phyloP scores from a whole-genome alignment of 2,797 vertebrate species.

The Falco concolor region DNA sequence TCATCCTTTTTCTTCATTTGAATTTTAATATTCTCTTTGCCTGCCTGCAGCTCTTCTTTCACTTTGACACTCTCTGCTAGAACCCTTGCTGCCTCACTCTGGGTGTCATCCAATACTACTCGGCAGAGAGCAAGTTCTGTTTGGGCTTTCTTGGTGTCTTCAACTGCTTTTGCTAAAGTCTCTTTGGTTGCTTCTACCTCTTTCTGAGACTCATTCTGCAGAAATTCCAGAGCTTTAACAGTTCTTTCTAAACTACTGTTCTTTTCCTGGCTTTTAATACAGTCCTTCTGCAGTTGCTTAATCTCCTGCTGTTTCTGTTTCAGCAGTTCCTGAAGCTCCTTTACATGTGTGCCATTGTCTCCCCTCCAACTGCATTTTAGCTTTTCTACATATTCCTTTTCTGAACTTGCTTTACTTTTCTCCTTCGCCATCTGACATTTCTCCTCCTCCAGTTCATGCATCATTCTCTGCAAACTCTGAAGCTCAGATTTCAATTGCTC shows the following conservation, averaged over 20 bases:
- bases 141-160: conserved; percentile 74
- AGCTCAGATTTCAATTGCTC: conserved; percentile 75
- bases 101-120: conserved; percentile 79
- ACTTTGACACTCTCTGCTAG: conserved; percentile 76
- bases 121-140: conserved; percentile 78
- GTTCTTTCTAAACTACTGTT: conserved; percentile 86
- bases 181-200: conserved; percentile 76
- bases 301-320: conserved; percentile 95
- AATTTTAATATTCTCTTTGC: conserved; percentile 67
- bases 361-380: conserved; percentile 82
- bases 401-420: conserved; percentile 77
- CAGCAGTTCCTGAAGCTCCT: conserved; percentile 93
- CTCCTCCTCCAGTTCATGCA: conserved; percentile 86
- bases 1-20: conserved; percentile 79
- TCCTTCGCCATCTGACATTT: conserved; percentile 84
- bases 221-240: conserved; percentile 82
- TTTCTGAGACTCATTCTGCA: conserved; percentile 76
- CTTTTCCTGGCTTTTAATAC: conserved; percentile 90
- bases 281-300: conserved; percentile 90
- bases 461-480: conserved; percentile 71
- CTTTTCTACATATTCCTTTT: conserved; percentile 86
- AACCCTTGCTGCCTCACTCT: conserved; percentile 78
- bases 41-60: conserved; percentile 69
- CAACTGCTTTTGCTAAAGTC: conserved; percentile 69
- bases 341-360: conserved; percentile 78